phyloP scores from a whole-genome alignment of 2,113 vertebrate species.

The Pimephales promelas region DNA sequence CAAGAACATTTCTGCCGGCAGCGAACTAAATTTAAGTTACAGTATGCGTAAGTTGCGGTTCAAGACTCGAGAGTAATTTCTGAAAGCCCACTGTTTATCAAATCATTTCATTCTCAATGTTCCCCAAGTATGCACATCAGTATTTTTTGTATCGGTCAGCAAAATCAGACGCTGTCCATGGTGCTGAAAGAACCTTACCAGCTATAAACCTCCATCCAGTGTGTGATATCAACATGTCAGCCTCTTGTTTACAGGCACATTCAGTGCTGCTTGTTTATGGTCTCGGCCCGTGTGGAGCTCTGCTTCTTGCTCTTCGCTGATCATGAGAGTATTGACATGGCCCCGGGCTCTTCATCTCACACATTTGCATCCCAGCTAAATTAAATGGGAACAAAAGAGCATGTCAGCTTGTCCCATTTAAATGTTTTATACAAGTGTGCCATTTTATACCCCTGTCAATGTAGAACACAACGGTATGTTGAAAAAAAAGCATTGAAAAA shows the following conservation, averaged over 20 bases:
- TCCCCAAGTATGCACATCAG: neutral
- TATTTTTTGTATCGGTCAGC: neutral
- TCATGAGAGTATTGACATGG: conserved; percentile 44
- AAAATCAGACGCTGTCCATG: conserved; percentile 38
- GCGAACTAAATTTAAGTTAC: neutral
- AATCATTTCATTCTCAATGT: neutral
- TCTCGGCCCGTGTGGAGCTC: neutral
- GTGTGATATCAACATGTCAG: neutral
- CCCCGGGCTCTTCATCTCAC: conserved; percentile 38
- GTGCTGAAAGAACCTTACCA: conserved; percentile 33
- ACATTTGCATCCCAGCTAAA: conserved; percentile 26
- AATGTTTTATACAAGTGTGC: conserved; percentile 50
- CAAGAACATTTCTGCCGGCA: neutral
- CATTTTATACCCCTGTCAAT: conserved; percentile 48
- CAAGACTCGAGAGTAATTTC: neutral
- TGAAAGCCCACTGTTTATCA: neutral
- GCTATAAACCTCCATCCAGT: neutral
- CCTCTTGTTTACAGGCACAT: neutral
- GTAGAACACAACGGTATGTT: conserved; percentile 28
- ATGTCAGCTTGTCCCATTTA: conserved; percentile 38
- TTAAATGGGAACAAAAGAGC: conserved; percentile 31
- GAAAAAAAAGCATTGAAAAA: neutral
- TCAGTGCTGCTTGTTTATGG: neutral
- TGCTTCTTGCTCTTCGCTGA: neutral
- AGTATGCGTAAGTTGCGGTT: neutral